Conservation (phyloP, 2,888 invertebrate species). For the Campaea margaritaria region DNA sequence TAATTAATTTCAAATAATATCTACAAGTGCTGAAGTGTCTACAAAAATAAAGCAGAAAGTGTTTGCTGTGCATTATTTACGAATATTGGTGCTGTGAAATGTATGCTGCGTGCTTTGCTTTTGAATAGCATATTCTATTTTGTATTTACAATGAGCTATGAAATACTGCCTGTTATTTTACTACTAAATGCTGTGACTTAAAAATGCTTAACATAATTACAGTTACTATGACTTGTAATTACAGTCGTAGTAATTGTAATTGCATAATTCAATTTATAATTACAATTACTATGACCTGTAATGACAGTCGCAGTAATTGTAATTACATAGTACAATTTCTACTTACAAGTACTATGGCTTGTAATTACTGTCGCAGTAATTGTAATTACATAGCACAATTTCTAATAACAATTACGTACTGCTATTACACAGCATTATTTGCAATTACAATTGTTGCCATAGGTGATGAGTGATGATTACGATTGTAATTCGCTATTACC, state of each 20-base stretch:
- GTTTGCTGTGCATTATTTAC: neutral
- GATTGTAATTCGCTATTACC: slow-evolving; percentile 39
- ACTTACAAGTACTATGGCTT: too few species aligned
- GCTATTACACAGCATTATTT: neutral
- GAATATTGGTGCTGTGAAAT: slow-evolving; percentile 1
- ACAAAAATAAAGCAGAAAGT: neutral
- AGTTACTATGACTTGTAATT: neutral
- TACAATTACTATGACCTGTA: too few species aligned
- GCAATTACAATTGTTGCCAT: slow-evolving; percentile 23
- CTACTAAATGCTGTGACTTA: too few species aligned
- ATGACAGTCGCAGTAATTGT: too few species aligned
- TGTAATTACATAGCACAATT: too few species aligned
- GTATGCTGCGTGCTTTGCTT: slow-evolving; percentile 3
- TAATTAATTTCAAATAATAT: too few species aligned
- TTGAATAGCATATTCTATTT: neutral
- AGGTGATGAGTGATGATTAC: slow-evolving; percentile 40
- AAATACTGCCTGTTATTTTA: neutral
- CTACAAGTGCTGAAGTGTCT: too few species aligned
- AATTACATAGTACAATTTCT: too few species aligned
- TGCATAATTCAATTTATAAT: too few species aligned
- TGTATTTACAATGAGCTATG: neutral
- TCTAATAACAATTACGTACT: too few species aligned
- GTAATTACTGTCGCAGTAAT: too few species aligned
- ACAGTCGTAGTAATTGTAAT: neutral
- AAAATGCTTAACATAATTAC: neutral